phyloP scores from a whole-genome alignment of 1,140 invertebrate genomes.

The Copidosoma floridanum region DNA sequence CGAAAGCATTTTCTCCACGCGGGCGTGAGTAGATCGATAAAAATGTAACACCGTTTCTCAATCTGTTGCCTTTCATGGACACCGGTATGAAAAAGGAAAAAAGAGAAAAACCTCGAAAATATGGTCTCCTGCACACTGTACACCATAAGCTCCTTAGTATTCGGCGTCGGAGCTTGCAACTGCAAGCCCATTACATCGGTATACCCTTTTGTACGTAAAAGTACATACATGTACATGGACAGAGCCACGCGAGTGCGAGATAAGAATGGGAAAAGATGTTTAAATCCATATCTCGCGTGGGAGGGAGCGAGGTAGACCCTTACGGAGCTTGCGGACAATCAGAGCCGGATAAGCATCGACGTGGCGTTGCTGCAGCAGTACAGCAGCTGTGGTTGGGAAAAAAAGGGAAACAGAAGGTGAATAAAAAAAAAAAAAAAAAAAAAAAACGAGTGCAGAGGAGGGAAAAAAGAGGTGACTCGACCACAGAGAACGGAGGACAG shows the following conservation, averaged over 20 bases:
- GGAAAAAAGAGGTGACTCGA: too few species aligned
- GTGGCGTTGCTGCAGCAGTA: background rate
- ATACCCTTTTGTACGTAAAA: too few species aligned
- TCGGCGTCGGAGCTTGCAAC: too few species aligned
- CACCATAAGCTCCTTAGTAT: background rate
- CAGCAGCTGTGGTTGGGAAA: background rate
- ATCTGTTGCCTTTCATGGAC: background rate
- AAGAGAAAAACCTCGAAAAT: background rate
- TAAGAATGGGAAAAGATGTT: conserved; percentile 10
- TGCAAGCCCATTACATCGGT: too few species aligned
- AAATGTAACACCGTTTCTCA: background rate
- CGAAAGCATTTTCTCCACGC: too few species aligned
- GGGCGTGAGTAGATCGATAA: too few species aligned
- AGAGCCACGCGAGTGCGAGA: background rate
- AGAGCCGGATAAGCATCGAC: conserved; percentile 11
- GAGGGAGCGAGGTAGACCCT: too few species aligned
- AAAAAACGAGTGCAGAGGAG: background rate
- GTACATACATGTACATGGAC: too few species aligned
- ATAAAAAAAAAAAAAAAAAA: conserved; percentile 7
- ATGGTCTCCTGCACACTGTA: too few species aligned
- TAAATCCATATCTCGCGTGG: conserved; percentile 17
- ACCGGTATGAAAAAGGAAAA: too few species aligned
- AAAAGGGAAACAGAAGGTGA: background rate
- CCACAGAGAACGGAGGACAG: conserved; percentile 36
- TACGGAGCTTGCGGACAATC: conserved; percentile 8